Evolutionary conservation across 2,113 vertebrate genomes (phyloP).

Genomic region (western clawed frog (Xenopus tropicalis)): DNA sequence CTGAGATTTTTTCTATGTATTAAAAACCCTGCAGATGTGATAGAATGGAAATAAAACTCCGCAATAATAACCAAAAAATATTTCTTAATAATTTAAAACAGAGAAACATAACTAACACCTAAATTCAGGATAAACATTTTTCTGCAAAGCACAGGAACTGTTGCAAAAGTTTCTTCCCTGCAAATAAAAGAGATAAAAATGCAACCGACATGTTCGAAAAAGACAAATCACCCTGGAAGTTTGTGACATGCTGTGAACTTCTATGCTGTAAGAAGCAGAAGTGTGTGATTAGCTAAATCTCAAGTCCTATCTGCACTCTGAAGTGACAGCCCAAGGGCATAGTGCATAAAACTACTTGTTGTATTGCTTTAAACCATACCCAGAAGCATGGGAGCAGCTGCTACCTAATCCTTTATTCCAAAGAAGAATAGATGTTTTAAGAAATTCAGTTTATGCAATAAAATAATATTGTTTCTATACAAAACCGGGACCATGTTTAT

Average conservation of each 20-base stretch:
- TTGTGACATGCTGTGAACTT: not conserved
- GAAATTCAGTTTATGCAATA: too few species aligned
- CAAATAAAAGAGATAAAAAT: not conserved
- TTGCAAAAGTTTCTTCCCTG: not conserved
- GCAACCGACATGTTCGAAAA: not conserved
- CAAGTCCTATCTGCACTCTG: not conserved
- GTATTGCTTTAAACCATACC: not conserved
- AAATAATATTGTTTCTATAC: too few species aligned
- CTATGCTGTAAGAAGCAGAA: not conserved
- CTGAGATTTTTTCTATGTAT: too few species aligned
- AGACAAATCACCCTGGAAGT: conserved; percentile 1
- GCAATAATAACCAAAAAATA: too few species aligned
- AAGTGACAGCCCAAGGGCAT: not conserved
- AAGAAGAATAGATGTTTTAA: not conserved
- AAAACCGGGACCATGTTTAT: too few species aligned
- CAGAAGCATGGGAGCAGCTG: not conserved
- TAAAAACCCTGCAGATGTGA: too few species aligned
- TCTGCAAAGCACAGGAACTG: too few species aligned
- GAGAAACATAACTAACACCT: too few species aligned
- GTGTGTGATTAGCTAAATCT: not conserved
- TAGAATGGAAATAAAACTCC: too few species aligned
- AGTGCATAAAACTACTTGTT: not conserved
- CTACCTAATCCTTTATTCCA: not conserved
- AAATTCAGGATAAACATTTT: too few species aligned
- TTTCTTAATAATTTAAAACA: too few species aligned